Percentiles rank a stretch among this genome's conserved stretches.
phyloP scores from a whole-genome alignment of 2,888 invertebrate species.

The Sussaba pulchella region DNA sequence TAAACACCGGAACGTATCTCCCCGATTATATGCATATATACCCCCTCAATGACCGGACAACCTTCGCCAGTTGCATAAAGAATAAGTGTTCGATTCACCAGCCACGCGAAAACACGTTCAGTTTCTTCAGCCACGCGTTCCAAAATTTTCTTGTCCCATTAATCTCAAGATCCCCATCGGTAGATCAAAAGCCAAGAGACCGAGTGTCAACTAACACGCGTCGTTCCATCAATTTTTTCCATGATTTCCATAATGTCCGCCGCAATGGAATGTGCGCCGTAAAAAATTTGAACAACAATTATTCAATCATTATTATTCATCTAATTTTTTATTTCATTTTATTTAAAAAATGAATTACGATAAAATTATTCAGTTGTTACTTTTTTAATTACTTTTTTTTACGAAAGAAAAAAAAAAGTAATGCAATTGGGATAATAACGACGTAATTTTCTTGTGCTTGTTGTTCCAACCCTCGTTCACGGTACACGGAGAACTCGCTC shows the following conservation, averaged over 20 bases:
- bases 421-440: constrained; percentile 25
- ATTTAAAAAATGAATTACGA: not conserved
- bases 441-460: constrained; percentile 47
- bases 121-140: constrained; percentile 41
- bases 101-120: constrained; percentile 81
- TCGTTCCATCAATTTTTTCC: too few relatives aligned
- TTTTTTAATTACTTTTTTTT: too few relatives aligned
- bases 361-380: too few relatives aligned
- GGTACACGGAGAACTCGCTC: constrained; percentile 65
- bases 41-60: constrained; percentile 80
- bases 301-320: too few relatives aligned
- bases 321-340: too few relatives aligned
- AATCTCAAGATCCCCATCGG: too few relatives aligned
- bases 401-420: too few relatives aligned
- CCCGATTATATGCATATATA: constrained; percentile 78
- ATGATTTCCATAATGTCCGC: too few relatives aligned
- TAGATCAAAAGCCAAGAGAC: too few relatives aligned
- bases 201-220: too few relatives aligned
- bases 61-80: constrained; percentile 83
- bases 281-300: too few relatives aligned
- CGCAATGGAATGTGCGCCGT: not conserved
- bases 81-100: constrained; percentile 81
- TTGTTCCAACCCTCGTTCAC: constrained; percentile 47
- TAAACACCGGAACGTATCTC: constrained; percentile 35
- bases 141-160: too few relatives aligned